Conservation (phyloP, 1,140 invertebrate species). For the Aphidius ervi region DNA sequence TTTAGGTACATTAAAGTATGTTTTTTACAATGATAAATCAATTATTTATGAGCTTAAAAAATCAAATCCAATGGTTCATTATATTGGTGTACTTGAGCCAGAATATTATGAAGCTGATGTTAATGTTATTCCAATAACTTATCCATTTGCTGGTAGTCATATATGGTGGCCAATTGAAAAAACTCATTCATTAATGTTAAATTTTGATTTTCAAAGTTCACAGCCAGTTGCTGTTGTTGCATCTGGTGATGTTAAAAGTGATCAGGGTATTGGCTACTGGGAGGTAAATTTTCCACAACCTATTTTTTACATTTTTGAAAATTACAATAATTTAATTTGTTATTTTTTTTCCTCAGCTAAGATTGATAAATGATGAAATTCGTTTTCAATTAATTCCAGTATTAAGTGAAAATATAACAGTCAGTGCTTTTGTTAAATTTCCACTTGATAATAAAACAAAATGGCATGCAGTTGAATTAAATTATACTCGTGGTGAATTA, state of each 20-base stretch:
- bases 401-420: conserved; percentile 66
- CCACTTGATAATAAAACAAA: conserved; percentile 65
- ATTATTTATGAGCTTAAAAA: conserved; percentile 83
- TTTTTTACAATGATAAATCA: conserved; percentile 88
- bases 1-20: conserved; percentile 78
- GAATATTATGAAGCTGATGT: conserved; percentile 81
- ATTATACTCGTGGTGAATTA: conserved; percentile 70
- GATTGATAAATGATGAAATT: conserved; percentile 76
- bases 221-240: conserved; percentile 78
- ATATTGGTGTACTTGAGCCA: conserved; percentile 74
- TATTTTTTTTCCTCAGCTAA: conserved; percentile 54
- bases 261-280: conserved; percentile 74
- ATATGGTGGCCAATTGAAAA: conserved; percentile 78
- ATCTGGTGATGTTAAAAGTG: conserved; percentile 71
- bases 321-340: conserved; percentile 10
- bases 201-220: conserved; percentile 86
- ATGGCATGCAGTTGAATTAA: conserved; percentile 74
- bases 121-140: conserved; percentile 85
- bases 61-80: conserved; percentile 77
- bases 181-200: conserved; percentile 68
- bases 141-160: conserved; percentile 83
- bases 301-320: background rate
- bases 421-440: conserved; percentile 72
- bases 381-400: conserved; percentile 74
- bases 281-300: conserved; percentile 62